These are phyloP conservation scores for Habropoda laboriosa DNA, from an alignment of 1,140 invertebrate genomes.

Conservation along the genomic window DNA sequence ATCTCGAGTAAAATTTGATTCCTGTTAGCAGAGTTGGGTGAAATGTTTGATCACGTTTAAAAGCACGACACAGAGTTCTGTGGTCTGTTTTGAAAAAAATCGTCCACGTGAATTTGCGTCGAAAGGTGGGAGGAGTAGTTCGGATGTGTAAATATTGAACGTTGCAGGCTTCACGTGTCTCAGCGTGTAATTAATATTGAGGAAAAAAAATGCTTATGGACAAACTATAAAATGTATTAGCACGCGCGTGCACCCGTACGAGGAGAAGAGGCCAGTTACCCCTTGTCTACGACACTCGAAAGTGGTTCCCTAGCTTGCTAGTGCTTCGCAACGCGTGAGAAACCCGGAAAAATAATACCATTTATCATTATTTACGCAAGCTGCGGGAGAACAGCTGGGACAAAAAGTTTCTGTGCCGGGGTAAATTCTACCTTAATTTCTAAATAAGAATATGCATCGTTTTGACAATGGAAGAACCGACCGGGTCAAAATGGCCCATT, in stretches of 20 bases:
- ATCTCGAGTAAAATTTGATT: neutral
- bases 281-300: constrained; percentile 34
- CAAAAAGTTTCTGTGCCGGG: neutral
- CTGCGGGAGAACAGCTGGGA: neutral
- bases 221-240: constrained; percentile 19
- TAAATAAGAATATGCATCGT: neutral
- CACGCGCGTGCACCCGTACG: constrained; percentile 12
- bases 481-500: too few relatives aligned
- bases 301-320: constrained; percentile 37
- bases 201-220: neutral
- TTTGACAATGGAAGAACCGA: too few relatives aligned
- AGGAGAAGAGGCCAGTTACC: constrained; percentile 44
- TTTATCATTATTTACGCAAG: constrained; percentile 43
- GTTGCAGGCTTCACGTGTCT: neutral
- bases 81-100: neutral
- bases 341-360: constrained; percentile 60
- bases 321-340: constrained; percentile 42
- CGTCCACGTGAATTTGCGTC: neutral
- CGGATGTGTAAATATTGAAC: neutral
- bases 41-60: constrained; percentile 1
- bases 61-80: neutral
- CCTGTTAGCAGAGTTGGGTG: neutral
- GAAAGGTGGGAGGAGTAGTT: too few relatives aligned
- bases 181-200: neutral
- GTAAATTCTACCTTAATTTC: neutral